Evolutionary conservation across 1,140 invertebrate genomes (phyloP), one percentile per base, ranked within the genome.

Genomic region (Ceratosolen fusciceps): DNA sequence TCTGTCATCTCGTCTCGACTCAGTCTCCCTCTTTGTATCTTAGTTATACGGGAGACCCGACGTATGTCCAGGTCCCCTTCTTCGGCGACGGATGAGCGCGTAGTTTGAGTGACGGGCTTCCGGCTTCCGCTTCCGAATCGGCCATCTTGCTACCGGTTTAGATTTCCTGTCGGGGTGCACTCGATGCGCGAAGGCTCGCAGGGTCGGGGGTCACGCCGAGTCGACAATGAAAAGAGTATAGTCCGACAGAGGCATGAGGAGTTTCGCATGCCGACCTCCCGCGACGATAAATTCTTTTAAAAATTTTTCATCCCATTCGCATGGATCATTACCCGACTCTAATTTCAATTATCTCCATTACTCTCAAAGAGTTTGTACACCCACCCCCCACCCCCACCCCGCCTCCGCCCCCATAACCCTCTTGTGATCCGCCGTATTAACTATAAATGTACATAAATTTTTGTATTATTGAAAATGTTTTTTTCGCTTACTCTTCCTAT

Each of bases 121-220:
- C 88, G 88, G 86, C 86, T 90, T 90, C 89, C 90, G 90, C 88
- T 90, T 90, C 90, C 89, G 87, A 67, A 87, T 87, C 88, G 85
- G 89, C 89, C 90, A 90, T 90, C 88, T 90, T 90, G 88, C 86
- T 88, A 87, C 89, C 87, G 87, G 87, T 88, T 88, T 88, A 86
- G 86, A 90, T 89, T 90, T 90, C 88, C 89, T 86, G 47, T 24
- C 49, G 31, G 26, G 24, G 31, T 3, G 43, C 26, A 29, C 24
- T 34, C 52, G 71, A 21, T 52, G 10, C 21, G 10, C 29, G 34
- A 60, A 58, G 37, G 72, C 2, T 65, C 60, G 62, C 74, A 47
- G 8, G 43, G 60, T 0, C 34, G 26, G 31, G 58, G 29, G 49
- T n/a, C 39, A 60, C 0, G 2, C 8, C 39, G 60, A 47, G 19